Base-by-base conservation (phyloP, 2,888 invertebrate genomes). In the Heliconius ethilla region DNA sequence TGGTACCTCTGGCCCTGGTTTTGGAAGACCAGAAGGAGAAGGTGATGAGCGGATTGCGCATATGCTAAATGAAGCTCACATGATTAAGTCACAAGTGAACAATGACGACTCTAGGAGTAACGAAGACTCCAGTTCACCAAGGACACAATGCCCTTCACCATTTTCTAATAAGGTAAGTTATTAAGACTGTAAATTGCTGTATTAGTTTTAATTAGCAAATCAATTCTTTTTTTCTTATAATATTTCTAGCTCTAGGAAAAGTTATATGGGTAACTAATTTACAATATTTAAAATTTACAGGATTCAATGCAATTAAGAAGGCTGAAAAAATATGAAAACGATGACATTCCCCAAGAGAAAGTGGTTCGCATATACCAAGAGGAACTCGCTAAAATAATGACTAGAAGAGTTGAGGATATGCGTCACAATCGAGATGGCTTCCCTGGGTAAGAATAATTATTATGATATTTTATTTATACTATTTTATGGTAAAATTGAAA, bases 331-430 rank as follows among this genome's bases (percentile, higher is more conserved):
- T 98, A 98, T 92, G 97, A 98, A 91, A 98, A 98, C 92, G 98
- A 97, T 91, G 99, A 99, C 94, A 97, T 99, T 92, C 97, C 99
- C 63, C 99, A 99, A 89, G 99, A 99, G 89, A 98, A 99, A 92
- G 98, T 99, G 86, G 97, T 97, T 66, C 96, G 98, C 87, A 98
- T 99, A 87, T 99, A 99, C 89, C 98, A 99, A 87, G 98, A 99
- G 88, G 99, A 99, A 89, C 94, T 99, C 81, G 97, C 98, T 79
- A 99, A 99, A 89, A 96, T 99, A 77, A 98, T 99, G 96, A 97
- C 96, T 72, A 94, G 97, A 85, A 92, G 97, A 82, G 95, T 96
- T 76, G 97, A 97, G 73, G 97, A 97, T 83, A 94, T 97, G 84
- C 96, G 97, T 77, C 96, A 96, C 82, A 97, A 96, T 62, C 95